Evolutionary conservation across 1,140 invertebrate genomes (phyloP).

Genomic region (Zaprionus taronus): DNA sequence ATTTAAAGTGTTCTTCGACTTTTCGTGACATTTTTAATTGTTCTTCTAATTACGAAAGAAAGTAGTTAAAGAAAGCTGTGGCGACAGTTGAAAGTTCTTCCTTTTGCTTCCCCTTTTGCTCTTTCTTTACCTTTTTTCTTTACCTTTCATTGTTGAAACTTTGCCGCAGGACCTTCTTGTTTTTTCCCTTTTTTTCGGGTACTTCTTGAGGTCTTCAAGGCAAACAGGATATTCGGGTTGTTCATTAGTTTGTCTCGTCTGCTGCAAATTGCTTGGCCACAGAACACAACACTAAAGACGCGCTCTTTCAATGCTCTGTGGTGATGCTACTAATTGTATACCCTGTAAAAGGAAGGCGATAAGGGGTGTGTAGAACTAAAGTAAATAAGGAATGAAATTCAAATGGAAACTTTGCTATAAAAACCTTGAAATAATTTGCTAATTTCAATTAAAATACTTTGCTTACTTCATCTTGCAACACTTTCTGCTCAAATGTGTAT

Average conservation of each 20-base stretch:
- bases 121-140: neutral
- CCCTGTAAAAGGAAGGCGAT: neutral
- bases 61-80: neutral
- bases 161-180: neutral
- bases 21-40: neutral
- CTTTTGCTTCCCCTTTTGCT: neutral
- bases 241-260: constrained; percentile 38
- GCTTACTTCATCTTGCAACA: too few relatives aligned
- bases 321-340: constrained; percentile 13
- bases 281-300: constrained; percentile 16
- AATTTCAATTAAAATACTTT: too few relatives aligned
- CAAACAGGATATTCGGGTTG: constrained; percentile 72
- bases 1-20: neutral
- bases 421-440: too few relatives aligned
- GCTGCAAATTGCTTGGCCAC: constrained; percentile 46
- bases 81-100: constrained; percentile 8
- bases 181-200: neutral
- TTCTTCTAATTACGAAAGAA: constrained; percentile 23
- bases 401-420: too few relatives aligned
- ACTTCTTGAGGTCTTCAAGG: neutral
- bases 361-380: neutral
- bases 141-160: constrained; percentile 1
- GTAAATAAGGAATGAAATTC: neutral
- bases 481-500: too few relatives aligned
- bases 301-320: neutral